phyloP scores from a whole-genome alignment of 2,113 vertebrate genomes.

The Bostrychus sinensis region DNA sequence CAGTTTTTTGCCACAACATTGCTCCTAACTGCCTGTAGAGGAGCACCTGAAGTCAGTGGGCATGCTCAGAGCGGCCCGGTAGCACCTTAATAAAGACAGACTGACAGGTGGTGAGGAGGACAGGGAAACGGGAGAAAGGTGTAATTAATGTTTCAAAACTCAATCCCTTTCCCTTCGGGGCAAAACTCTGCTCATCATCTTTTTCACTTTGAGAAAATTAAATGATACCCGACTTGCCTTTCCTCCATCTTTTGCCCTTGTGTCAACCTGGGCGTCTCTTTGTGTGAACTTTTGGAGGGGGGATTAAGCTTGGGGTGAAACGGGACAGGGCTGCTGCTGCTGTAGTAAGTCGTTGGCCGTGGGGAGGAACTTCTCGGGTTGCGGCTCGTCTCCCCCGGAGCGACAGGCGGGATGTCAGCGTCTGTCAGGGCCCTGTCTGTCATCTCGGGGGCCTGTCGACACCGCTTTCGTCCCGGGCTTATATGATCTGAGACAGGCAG shows the following conservation, averaged over 20 bases:
- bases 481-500: slow-evolving; percentile 70
- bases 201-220: slow-evolving; percentile 61
- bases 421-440: slow-evolving; percentile 66
- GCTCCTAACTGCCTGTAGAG: slow-evolving; percentile 41
- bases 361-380: slow-evolving; percentile 75
- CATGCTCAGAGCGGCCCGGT: slow-evolving; percentile 49
- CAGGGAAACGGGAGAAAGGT: slow-evolving; percentile 46
- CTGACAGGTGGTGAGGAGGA: slow-evolving; percentile 34
- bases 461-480: slow-evolving; percentile 69
- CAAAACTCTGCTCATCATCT: slow-evolving; percentile 41
- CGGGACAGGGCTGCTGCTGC: slow-evolving; percentile 52
- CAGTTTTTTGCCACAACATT: slow-evolving; percentile 40
- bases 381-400: slow-evolving; percentile 70
- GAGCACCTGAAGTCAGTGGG: slow-evolving; percentile 48
- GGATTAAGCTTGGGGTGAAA: slow-evolving; percentile 67
- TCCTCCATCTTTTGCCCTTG: slow-evolving; percentile 64
- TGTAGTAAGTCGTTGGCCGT: no score
- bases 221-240: slow-evolving; percentile 66
- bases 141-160: slow-evolving; percentile 78
- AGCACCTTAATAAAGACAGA: slow-evolving; percentile 47
- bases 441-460: slow-evolving; percentile 68
- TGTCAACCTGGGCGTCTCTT: slow-evolving; percentile 67
- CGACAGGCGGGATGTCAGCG: slow-evolving; percentile 78
- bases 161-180: slow-evolving; percentile 40
- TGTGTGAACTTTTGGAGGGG: slow-evolving; percentile 66